Evolutionary conservation across 2,888 invertebrate genomes (phyloP), one percentile per base, ranked within the genome.

Genomic region (Watsonalla binaria): DNA sequence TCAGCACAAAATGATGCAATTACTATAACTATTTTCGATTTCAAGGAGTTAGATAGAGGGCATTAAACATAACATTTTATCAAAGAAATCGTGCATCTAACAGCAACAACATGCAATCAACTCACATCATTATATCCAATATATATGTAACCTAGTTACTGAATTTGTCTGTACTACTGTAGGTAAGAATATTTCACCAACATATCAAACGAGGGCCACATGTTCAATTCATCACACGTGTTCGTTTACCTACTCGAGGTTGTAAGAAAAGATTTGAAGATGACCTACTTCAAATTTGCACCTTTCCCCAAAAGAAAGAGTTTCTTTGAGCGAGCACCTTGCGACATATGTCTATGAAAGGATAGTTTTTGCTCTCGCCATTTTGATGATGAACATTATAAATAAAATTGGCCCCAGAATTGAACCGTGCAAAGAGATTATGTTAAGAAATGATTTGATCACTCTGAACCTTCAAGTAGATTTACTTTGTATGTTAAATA

Each of bases 251-350:
- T 24, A 24, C 24, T 24, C 65, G 66, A 71, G 61, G 57, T 56
- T 55, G 49, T 48, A 46, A 74, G 80, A 78, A 78, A 74, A 74
- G 65, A 42, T 59, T 56, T 63, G 51, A 76, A 76, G 73, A 76
- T 87, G 88, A 86, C 84, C 88, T 86, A 87, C 80, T 86, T 82
- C 72, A 81, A 72, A 75, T 83, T 82, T 78, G 87, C 89, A 88
- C 85, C 89, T 89, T 89, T 87, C 69, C 62, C 60, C 65, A 68
- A 63, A n/a, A 67, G 75, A 82, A 84, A 85, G 82, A 86, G 84
- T 82, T 85, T 74, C 65, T 63, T 73, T 82, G 60, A 63, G 55
- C 59, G 15, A 68, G 57, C 88, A 88, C 87, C 89, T 90, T 90
- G 87, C 77, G 56, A 65, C 85, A 84, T 80, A 80, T 86, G 84